Evolutionary conservation across 92 coral and sea anemone species (phyloP), one percentile per base, ranked within the genome.

Genomic region (Micromussa lordhowensis): DNA sequence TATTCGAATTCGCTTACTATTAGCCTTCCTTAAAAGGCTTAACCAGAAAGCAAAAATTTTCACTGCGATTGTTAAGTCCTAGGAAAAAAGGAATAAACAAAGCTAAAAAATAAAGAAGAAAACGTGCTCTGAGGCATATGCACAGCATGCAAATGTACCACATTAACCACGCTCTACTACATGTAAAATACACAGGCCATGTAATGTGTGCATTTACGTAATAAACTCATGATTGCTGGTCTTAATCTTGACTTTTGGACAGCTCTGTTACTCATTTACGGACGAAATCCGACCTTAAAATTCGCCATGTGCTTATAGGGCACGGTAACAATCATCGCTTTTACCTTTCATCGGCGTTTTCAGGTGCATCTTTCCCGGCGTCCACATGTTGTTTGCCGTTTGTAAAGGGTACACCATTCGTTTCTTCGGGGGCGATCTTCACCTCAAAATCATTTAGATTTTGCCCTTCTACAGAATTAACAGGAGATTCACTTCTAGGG

Each of bases 321-420:
- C 19, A 34, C 22, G 24, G 2, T 30, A 68, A 40, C 3, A 71
- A 44, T 22, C 68, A 51, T 38, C 19, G 26, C 86, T 57, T 44
- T 44, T 28, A 84, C 88, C 81, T 84, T 28, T 84, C 72, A 75
- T 72, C 87, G 22, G 1, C 34, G 73, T 74, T 78, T n/a, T 24
- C 12, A 30, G n/a, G 31, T 36, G 49, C 12, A 18, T 10, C 38
- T 73, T 75, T 81, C 17, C 2, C 44, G 24, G 16, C 49, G 32
- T 38, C 81, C 36, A 35, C 31, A 31, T 70, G 34, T 69, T 32
- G 40, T 73, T 34, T 38, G 2, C 88, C 88, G 64, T 84, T 84
- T 16, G 54, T 26, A 5, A 28, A 3, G 3, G 70, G 30, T 34
- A 35, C 58, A 19, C 88, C 88, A 17, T 84, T 84, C 44, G 40